These are phyloP conservation scores for Kryptolebias ocellatus DNA, from an alignment of 2,797 vertebrate species.

Conservation along the genomic window DNA sequence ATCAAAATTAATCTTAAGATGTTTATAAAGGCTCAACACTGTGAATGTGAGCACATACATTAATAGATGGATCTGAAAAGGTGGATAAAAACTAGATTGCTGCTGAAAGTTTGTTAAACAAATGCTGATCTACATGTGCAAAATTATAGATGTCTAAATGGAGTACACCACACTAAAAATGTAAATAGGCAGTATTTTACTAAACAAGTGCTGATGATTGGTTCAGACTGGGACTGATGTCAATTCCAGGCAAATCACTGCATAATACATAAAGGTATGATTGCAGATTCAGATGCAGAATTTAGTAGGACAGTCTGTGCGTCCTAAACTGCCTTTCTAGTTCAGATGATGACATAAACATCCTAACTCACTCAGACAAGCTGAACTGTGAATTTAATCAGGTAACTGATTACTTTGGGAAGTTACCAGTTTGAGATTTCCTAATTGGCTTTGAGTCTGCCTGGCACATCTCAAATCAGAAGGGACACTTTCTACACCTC, in stretches of 20 bases:
- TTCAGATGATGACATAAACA: not conserved
- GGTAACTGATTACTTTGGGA: conserved; percentile 37
- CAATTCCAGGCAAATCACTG: not conserved
- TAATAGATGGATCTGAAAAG: too few relatives aligned
- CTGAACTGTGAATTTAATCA: conserved; percentile 10
- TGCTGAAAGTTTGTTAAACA: not conserved
- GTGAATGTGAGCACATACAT: too few relatives aligned
- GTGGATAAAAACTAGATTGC: not conserved
- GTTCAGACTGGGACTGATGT: not conserved
- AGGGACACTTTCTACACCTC: conserved; percentile 41
- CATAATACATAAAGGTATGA: not conserved
- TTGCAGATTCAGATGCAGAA: not conserved
- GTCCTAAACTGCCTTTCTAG: not conserved
- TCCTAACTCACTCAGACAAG: conserved; percentile 13
- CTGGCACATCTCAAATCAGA: conserved; percentile 37
- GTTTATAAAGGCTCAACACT: too few relatives aligned
- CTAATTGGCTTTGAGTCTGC: conserved; percentile 29
- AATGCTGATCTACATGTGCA: too few relatives aligned
- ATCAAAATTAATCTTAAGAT: too few relatives aligned
- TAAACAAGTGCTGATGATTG: not conserved
- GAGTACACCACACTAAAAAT: too few relatives aligned
- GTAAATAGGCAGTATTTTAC: too few relatives aligned
- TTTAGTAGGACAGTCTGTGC: not conserved
- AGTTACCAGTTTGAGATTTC: conserved; percentile 9
- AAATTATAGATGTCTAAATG: too few relatives aligned